Evolutionary conservation across 2,797 vertebrate species (phyloP).

Genomic region (Rhinatrema bivittatum): DNA sequence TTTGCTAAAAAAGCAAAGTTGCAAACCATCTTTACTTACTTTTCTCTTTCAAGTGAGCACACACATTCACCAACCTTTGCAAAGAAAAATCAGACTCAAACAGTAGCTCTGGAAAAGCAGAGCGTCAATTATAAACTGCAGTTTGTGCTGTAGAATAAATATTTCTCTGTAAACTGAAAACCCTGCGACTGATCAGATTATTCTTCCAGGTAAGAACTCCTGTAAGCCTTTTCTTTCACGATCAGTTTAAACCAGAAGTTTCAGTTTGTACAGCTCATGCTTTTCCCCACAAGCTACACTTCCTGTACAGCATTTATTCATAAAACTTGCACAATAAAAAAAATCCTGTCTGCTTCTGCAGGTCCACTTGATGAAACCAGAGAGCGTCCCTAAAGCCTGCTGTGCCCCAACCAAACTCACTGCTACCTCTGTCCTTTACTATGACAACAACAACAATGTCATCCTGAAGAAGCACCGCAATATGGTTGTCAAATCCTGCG

Average conservation of each 20-base stretch:
- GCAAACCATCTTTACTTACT: neutral
- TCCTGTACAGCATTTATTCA: too few species aligned
- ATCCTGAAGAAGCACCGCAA: constrained; percentile 94
- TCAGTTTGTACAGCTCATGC: neutral
- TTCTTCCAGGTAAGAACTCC: neutral
- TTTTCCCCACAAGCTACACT: neutral
- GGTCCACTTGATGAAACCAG: constrained; percentile 93
- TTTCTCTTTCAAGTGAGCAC: too few species aligned
- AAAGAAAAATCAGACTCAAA: too few species aligned
- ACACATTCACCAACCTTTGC: too few species aligned
- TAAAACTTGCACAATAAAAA: too few species aligned
- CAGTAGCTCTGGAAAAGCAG: too few species aligned
- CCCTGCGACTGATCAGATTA: constrained; percentile 15
- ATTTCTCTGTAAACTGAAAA: constrained; percentile 30
- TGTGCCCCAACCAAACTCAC: constrained; percentile 94
- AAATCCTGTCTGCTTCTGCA: constrained; percentile 25
- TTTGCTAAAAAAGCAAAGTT: neutral
- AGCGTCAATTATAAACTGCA: constrained; percentile 30
- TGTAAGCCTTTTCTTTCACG: neutral
- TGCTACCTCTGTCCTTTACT: constrained; percentile 90
- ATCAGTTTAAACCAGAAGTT: neutral
- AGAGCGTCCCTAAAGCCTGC: constrained; percentile 85
- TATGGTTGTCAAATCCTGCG: constrained; percentile 94
- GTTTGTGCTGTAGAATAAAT: constrained; percentile 24
- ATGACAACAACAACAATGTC: constrained; percentile 95